Evolutionary conservation across 2,113 vertebrate genomes (phyloP).

Genomic region (Elachura formosa): DNA sequence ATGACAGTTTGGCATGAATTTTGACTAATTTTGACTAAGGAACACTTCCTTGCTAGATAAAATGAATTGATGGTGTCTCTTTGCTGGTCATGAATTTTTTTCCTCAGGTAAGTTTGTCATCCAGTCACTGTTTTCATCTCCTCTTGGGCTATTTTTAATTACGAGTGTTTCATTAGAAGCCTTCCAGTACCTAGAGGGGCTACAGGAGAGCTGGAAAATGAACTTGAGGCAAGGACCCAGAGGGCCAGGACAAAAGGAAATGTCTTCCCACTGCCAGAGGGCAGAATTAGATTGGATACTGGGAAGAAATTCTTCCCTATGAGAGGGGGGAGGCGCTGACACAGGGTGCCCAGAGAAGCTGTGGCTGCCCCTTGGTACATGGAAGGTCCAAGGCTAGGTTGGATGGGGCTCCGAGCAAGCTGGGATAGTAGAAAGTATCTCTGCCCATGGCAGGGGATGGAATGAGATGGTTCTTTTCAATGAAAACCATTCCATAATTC

Average conservation of each 20-base stretch:
- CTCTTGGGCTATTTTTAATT: neutral
- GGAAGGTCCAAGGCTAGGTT: rapidly evolving
- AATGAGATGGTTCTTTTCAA: neutral
- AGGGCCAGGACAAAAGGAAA: neutral
- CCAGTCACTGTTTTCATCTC: neutral
- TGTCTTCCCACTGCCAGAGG: neutral
- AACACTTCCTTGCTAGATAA: neutral
- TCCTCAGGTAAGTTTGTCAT: neutral
- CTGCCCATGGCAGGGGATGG: neutral
- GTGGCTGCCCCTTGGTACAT: neutral
- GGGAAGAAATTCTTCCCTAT: rapidly evolving
- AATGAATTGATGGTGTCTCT: neutral
- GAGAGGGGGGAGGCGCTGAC: rapidly evolving
- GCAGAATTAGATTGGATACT: neutral
- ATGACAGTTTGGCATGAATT: neutral
- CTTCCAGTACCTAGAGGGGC: neutral
- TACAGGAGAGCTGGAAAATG: neutral
- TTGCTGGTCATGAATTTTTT: neutral
- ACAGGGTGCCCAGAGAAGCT: neutral
- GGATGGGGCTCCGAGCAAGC: rapidly evolving
- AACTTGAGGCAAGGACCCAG: neutral
- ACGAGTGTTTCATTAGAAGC: neutral
- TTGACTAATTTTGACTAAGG: neutral
- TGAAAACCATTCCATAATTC: neutral
- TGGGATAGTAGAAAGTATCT: rapidly evolving